Evolutionary conservation across 1,140 invertebrate species (phyloP).

Genomic region (Hetaerina americana): DNA sequence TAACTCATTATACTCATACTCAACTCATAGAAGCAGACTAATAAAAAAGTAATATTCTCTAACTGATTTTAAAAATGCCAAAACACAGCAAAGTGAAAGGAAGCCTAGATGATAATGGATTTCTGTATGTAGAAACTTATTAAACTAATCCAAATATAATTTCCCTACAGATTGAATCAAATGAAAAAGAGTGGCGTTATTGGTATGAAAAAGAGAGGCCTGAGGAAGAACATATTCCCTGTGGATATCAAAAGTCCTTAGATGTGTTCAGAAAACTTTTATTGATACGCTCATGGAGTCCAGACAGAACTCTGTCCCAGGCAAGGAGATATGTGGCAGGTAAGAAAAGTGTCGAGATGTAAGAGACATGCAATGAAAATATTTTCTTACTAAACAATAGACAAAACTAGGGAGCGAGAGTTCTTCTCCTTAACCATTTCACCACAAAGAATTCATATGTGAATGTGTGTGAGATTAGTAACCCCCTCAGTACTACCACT

Average conservation of each 20-base stretch:
- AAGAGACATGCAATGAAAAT: background rate
- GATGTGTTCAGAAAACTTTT: constrained; percentile 84
- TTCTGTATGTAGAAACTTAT: no score
- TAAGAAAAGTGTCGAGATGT: constrained; percentile 23
- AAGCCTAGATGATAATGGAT: no score
- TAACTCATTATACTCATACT: no score
- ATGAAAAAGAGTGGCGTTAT: constrained; percentile 77
- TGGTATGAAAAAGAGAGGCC: constrained; percentile 95
- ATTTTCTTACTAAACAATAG: background rate
- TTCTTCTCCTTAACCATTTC: no score
- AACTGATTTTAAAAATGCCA: no score
- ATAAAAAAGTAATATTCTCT: no score
- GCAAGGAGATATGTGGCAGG: constrained; percentile 79
- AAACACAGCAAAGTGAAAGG: no score
- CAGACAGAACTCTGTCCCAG: constrained; percentile 86
- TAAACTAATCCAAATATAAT: constrained; percentile 2
- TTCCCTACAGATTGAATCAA: constrained; percentile 53
- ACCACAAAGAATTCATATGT: no score
- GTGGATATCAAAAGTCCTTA: constrained; percentile 74
- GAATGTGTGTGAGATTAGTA: no score
- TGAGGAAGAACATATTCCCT: constrained; percentile 81
- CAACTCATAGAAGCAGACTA: no score
- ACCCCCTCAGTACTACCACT: no score
- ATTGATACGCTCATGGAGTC: constrained; percentile 87
- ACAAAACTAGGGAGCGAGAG: no score